Evolutionary conservation across 2,113 vertebrate genomes (phyloP).

Genomic region (Pachyramphus minor): DNA sequence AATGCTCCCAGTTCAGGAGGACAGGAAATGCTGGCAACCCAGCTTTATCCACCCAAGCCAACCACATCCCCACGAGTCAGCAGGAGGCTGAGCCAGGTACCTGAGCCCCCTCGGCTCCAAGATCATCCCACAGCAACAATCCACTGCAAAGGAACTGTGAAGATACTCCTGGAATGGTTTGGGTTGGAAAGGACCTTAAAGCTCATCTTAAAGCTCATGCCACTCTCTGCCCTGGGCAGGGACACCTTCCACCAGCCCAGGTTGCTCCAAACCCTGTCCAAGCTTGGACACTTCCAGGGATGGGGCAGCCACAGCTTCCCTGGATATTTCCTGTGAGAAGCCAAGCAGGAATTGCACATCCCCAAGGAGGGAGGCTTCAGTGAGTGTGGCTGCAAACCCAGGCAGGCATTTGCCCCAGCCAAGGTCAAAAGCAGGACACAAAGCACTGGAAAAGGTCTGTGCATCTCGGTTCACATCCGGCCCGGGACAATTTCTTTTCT

Average conservation of each 20-base stretch:
- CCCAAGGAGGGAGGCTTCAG: accelerated
- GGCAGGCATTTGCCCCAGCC: background rate
- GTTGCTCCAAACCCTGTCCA: accelerated
- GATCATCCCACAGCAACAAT: background rate
- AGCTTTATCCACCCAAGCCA: background rate
- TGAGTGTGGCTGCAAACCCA: background rate
- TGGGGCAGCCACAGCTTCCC: background rate
- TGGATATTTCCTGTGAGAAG: background rate
- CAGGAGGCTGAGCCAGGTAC: background rate
- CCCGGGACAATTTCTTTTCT: background rate
- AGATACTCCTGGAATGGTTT: background rate
- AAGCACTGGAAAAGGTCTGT: background rate
- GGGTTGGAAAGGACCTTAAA: background rate
- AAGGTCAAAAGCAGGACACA: slow-evolving; percentile 5
- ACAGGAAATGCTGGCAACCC: background rate
- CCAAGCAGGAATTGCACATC: accelerated
- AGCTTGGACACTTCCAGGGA: background rate
- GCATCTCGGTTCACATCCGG: background rate
- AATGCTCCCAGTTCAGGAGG: background rate
- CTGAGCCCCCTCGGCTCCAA: background rate
- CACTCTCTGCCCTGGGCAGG: background rate
- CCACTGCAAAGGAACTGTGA: accelerated
- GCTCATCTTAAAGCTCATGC: accelerated
- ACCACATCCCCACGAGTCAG: background rate
- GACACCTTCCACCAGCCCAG: background rate